These are phyloP conservation scores for Acromyrmex charruanus DNA, from an alignment of 1,140 invertebrate species.

Conservation along the genomic window DNA sequence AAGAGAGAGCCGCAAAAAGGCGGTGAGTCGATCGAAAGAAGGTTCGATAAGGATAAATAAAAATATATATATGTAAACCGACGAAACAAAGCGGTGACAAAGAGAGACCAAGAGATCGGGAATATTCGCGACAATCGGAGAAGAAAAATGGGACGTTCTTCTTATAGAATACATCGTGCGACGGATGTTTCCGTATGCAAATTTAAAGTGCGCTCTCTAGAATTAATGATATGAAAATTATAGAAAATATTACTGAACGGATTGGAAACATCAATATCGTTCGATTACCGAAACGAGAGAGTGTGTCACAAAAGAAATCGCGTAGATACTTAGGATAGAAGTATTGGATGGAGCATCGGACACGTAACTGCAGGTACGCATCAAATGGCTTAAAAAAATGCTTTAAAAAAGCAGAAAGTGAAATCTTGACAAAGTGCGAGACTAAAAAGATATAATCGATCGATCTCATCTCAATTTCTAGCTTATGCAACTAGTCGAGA, in stretches of 20 bases:
- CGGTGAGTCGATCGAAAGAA: conserved; percentile 20
- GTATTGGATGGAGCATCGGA: neutral
- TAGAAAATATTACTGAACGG: neutral
- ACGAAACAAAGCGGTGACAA: conserved; percentile 28
- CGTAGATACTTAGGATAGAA: neutral
- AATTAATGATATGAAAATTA: conserved; percentile 37
- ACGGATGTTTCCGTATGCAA: neutral
- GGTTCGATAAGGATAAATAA: neutral
- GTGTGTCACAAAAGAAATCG: neutral
- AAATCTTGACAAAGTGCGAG: conserved; percentile 44
- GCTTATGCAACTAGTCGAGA: neutral
- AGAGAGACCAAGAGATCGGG: neutral
- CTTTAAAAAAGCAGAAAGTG: conserved; percentile 39
- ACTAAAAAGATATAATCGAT: conserved; percentile 30
- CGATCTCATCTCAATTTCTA: conserved; percentile 29
- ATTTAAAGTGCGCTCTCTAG: neutral
- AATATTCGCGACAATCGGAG: neutral
- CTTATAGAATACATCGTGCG: neutral
- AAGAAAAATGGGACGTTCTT: neutral
- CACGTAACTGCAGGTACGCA: conserved; percentile 41
- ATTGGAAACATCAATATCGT: conserved; percentile 1
- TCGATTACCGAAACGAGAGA: neutral
- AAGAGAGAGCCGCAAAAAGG: conserved; percentile 25
- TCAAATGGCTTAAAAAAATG: conserved; percentile 40
- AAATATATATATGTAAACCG: conserved; percentile 16